A percentile compares a stretch with the other conserved stretches of the same genome.
Evolutionary conservation across 1,140 invertebrate genomes (phyloP).

Genomic region (Macrostomum lignano): DNA sequence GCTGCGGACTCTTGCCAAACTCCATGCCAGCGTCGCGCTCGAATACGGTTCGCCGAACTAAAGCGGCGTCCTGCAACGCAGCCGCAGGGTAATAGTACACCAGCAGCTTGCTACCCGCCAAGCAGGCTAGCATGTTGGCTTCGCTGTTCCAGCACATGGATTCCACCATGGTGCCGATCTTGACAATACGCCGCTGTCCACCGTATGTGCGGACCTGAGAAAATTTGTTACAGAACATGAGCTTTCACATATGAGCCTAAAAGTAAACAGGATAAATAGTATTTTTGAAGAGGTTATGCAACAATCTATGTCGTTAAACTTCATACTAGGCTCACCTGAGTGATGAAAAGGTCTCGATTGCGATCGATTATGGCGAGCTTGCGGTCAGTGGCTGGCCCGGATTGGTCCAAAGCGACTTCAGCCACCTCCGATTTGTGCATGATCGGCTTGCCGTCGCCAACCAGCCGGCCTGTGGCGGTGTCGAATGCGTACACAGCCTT

Average conservation of each 20-base stretch:
- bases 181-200: conserved; percentile 33
- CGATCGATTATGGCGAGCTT: conserved; percentile 48
- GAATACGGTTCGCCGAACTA: conserved; percentile 36
- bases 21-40: no score
- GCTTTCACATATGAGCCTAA: no score
- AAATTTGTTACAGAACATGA: no score
- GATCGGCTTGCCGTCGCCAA: conserved; percentile 38
- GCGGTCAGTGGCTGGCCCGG: conserved; percentile 38
- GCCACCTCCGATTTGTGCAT: conserved; percentile 36
- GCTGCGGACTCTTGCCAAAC: no score
- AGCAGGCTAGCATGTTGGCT: conserved; percentile 49
- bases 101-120: conserved; percentile 46
- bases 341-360: conserved; percentile 51
- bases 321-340: no score
- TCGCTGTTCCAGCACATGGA: conserved; percentile 50
- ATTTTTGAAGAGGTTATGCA: no score
- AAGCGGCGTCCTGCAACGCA: conserved; percentile 41
- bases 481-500: conserved; percentile 67
- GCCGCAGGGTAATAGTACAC: conserved; percentile 58
- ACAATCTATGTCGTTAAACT: no score
- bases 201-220: conserved; percentile 31
- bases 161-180: conserved; percentile 46
- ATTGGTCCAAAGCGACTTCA: conserved; percentile 46
- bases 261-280: no score
- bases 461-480: conserved; percentile 37